Percentiles rank a stretch among this genome's conserved stretches.
phyloP scores from a whole-genome alignment of 2,113 vertebrate species.

The Eubucco bourcierii region DNA sequence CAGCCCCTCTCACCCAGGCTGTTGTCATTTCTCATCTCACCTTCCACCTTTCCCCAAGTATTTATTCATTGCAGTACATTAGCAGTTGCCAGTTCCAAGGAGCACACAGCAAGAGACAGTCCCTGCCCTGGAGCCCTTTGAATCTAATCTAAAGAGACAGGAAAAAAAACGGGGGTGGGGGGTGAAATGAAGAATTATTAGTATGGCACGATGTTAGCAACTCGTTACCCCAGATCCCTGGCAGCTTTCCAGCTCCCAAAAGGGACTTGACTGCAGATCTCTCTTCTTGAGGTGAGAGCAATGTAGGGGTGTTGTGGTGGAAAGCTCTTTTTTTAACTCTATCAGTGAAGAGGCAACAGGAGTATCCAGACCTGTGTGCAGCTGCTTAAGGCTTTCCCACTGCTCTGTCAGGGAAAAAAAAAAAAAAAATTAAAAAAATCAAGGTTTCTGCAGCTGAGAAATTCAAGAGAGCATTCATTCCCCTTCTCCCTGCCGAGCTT shows the following conservation, averaged over 20 bases:
- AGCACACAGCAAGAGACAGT: slow-evolving; percentile 30
- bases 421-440: neutral
- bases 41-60: neutral
- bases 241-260: slow-evolving; percentile 20
- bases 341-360: neutral
- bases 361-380: neutral
- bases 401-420: neutral
- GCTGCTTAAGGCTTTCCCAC: neutral
- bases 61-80: neutral
- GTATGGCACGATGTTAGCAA: slow-evolving; percentile 50
- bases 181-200: slow-evolving; percentile 60
- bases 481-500: slow-evolving; percentile 33
- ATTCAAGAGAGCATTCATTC: slow-evolving; percentile 16
- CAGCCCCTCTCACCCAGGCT: neutral
- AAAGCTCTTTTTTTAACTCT: neutral
- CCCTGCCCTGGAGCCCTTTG: slow-evolving; percentile 45
- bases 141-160: slow-evolving; percentile 60
- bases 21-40: neutral
- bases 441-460: neutral
- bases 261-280: slow-evolving; percentile 17
- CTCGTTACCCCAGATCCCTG: slow-evolving; percentile 42
- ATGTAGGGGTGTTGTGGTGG: neutral
- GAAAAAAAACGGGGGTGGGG: no score
- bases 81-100: slow-evolving; percentile 21
- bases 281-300: neutral